These are phyloP conservation scores for Rutpela maculata DNA, from an alignment of 2,888 invertebrate genomes.

Conservation along the genomic window DNA sequence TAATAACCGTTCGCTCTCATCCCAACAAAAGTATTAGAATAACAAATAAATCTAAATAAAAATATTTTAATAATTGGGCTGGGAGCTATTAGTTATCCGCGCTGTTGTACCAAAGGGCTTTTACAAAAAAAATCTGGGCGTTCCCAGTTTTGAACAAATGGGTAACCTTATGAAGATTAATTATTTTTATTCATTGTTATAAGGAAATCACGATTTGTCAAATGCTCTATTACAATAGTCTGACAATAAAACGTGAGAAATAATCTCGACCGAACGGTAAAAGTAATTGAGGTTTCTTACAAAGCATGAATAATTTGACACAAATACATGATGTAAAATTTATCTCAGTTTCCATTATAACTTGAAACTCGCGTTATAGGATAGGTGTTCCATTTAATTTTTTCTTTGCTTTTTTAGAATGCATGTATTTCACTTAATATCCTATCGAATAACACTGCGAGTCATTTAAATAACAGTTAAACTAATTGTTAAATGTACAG, in stretches of 20 bases:
- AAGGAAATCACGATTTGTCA: conserved; percentile 64
- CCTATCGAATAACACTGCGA: too few species aligned
- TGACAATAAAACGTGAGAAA: conserved; percentile 62
- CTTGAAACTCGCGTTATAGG: neutral
- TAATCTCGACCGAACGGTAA: conserved; percentile 60
- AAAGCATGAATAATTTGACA: conserved; percentile 60
- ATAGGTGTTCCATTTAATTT: neutral
- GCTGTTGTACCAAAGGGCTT: neutral
- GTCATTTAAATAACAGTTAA: too few species aligned
- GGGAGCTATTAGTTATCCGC: neutral
- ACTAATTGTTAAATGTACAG: too few species aligned
- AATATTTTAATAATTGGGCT: conserved; percentile 17
- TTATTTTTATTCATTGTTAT: conserved; percentile 58
- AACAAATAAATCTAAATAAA: neutral
- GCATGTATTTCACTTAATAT: too few species aligned
- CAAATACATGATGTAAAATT: conserved; percentile 49
- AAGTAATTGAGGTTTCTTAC: conserved; percentile 60
- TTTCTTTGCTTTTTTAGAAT: neutral
- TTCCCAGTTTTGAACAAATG: conserved; percentile 46
- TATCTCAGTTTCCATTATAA: conserved; percentile 34
- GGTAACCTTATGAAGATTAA: conserved; percentile 54
- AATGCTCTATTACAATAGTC: conserved; percentile 59
- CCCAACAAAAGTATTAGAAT: conserved; percentile 2
- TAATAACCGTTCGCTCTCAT: too few species aligned
- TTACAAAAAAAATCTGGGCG: conserved; percentile 32